phyloP scores from a whole-genome alignment of 1,140 invertebrate species.

The Bactericera cockerelli region DNA sequence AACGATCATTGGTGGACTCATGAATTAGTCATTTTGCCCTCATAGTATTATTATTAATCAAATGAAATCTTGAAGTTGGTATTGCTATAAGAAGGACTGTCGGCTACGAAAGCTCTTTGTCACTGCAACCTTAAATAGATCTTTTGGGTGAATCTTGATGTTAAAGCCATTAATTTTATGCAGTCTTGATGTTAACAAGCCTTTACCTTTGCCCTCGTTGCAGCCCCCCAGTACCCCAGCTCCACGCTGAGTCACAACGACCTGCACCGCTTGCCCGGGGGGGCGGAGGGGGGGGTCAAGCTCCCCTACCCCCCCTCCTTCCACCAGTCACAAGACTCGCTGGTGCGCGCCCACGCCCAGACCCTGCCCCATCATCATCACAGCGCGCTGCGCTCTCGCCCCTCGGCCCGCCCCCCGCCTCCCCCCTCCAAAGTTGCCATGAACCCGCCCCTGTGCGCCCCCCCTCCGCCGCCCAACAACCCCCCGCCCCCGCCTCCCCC shows the following conservation, averaged over 20 bases:
- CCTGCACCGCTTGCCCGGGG: conserved; percentile 7
- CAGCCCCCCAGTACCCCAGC: conserved; percentile 16
- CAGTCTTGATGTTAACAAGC: no score
- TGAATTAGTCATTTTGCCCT: no score
- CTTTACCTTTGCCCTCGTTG: no score
- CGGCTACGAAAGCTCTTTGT: no score
- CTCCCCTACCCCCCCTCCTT: conserved; percentile 30
- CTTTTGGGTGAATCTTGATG: no score
- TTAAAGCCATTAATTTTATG: no score
- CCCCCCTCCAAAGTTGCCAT: conserved; percentile 26
- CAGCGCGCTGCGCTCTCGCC: conserved; percentile 19
- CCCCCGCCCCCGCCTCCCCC: conserved; percentile 26
- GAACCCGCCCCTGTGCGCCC: conserved; percentile 25
- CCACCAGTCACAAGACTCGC: conserved; percentile 36
- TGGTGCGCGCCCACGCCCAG: conserved; percentile 24
- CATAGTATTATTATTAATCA: no score
- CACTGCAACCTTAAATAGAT: no score
- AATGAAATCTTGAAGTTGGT: no score
- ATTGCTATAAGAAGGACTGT: no score
- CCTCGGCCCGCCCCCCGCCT: conserved; percentile 30
- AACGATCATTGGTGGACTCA: no score
- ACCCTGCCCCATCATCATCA: conserved; percentile 20
- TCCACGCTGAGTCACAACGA: conserved; percentile 1
- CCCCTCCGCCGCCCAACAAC: conserved; percentile 26
- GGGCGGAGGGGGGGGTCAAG: conserved; percentile 19